Evolutionary conservation across 2,888 invertebrate species (phyloP).

Genomic region (Drosophila glabriapex): DNA sequence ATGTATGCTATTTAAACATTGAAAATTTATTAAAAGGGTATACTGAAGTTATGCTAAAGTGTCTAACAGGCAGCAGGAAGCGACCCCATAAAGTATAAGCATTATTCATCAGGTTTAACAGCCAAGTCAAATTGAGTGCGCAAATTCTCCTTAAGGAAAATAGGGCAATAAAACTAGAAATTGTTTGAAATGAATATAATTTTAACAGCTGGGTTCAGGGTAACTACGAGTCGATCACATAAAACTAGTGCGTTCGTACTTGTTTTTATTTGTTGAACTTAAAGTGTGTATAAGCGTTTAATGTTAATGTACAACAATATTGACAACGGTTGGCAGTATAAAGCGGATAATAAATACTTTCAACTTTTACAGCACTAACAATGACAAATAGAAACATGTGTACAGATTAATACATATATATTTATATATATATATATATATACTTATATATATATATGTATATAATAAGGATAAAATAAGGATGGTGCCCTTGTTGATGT

Average conservation of each 20-base stretch:
- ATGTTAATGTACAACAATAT: constrained; percentile 10
- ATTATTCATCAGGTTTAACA: neutral
- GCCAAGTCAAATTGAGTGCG: neutral
- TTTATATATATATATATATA: neutral
- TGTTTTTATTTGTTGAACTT: constrained; percentile 5
- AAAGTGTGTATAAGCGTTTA: constrained; percentile 12
- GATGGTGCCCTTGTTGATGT: neutral
- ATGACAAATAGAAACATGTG: constrained; percentile 1
- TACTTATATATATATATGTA: constrained; percentile 3
- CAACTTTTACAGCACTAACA: constrained; percentile 23
- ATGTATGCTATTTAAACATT: neutral
- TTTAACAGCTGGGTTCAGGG: neutral
- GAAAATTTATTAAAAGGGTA: neutral
- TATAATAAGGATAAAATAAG: neutral
- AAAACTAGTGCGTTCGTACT: neutral
- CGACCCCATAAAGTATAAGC: neutral
- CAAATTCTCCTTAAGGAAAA: neutral
- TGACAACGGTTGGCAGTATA: constrained; percentile 12
- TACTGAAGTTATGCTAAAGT: neutral
- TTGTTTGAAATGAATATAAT: neutral
- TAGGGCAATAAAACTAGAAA: neutral
- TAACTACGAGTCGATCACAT: neutral
- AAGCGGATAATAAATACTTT: constrained; percentile 34
- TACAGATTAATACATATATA: neutral
- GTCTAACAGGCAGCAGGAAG: neutral